Conservation (phyloP, 2,797 vertebrate genomes). For the Craterocephalus amniculus region DNA sequence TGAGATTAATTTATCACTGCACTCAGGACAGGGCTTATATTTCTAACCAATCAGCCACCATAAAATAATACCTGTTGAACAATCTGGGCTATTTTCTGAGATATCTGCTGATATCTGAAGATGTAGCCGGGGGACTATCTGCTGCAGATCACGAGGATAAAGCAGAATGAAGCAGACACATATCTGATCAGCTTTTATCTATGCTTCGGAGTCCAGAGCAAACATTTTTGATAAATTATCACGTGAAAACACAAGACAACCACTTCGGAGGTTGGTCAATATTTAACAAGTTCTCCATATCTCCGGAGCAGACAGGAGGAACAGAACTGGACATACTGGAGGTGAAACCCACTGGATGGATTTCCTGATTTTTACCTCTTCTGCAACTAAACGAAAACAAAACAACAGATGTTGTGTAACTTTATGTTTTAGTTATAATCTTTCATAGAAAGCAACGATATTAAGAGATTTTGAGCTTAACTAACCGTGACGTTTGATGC, state of each 20-base stretch:
- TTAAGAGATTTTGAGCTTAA: no score
- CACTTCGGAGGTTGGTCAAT: neutral
- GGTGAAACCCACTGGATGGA: no score
- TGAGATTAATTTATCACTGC: no score
- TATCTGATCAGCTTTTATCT: neutral
- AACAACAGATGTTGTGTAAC: no score
- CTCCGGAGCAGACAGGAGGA: neutral
- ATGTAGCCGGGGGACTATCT: neutral
- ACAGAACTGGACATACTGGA: neutral
- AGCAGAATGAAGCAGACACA: neutral
- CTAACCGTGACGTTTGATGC: no score
- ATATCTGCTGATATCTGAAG: constrained; percentile 25
- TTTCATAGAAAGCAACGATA: no score
- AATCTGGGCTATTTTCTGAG: constrained; percentile 9
- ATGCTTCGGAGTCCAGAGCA: neutral
- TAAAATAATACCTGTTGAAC: no score
- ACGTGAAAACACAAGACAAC: neutral
- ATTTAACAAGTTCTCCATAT: neutral
- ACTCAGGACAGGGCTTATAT: no score
- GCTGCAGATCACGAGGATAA: neutral
- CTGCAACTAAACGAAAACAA: no score
- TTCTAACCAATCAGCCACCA: no score
- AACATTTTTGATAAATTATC: neutral
- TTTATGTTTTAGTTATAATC: no score
- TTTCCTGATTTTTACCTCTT: no score